Evolutionary conservation across 2,113 vertebrate genomes (phyloP).

Genomic region (Lichenostomus cassidix): DNA sequence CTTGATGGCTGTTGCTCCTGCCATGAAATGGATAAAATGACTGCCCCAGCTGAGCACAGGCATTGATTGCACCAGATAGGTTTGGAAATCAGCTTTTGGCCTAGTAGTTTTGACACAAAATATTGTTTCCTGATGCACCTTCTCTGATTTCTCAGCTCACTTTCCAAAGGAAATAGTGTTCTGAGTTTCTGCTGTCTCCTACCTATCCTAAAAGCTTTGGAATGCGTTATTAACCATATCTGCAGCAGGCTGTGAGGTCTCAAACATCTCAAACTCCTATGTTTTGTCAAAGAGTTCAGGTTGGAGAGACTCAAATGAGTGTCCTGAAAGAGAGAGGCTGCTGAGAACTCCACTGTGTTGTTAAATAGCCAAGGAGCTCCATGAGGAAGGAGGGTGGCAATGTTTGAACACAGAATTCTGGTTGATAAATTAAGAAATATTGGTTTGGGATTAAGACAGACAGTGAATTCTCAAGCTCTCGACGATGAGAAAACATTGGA

Average conservation of each 20-base stretch:
- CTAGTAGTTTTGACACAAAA: not conserved
- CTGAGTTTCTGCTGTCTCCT: not conserved
- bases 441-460: not conserved
- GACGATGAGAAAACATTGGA: not conserved
- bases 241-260: not conserved
- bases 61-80: not conserved
- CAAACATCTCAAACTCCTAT: not conserved
- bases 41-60: not conserved
- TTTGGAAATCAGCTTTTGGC: not conserved
- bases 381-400: not conserved
- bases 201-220: not conserved
- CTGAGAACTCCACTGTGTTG: not conserved
- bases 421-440: not conserved
- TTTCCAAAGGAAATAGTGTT: not conserved
- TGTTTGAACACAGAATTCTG: not conserved
- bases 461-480: not conserved
- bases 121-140: not conserved
- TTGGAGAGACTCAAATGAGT: not conserved
- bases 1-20: not conserved
- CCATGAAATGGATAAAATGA: not conserved
- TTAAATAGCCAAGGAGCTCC: not conserved
- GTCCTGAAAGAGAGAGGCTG: not conserved
- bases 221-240: not conserved
- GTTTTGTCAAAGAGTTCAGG: not conserved
- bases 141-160: not conserved